Base-by-base conservation (phyloP, 1,140 invertebrate genomes). In the Caerostris extrusa region DNA sequence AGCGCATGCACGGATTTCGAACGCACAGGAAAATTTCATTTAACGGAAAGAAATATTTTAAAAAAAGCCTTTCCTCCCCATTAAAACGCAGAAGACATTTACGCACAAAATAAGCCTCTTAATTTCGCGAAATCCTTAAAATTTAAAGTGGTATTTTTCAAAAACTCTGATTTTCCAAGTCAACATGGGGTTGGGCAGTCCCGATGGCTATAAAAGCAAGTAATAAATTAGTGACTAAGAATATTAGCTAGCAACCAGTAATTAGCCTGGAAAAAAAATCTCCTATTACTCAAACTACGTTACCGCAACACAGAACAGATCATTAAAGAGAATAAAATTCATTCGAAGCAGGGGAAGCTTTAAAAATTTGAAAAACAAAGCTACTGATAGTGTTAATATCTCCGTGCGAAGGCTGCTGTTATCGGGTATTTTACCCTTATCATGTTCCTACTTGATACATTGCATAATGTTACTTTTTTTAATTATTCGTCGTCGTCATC, bases 351-450 rank as follows among this genome's bases (percentile, higher is more conserved):
- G 8, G 34, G 10, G 71, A 77, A 50, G 71, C 71, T 77, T 77
- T 77, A 77, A 77, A 77, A 77, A 77, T 77, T 77, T 77, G 71
- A 77, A 77, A 77, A 77, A 77, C 71, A 77, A 77, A 77, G 50
- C 71, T 53, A 77, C 71, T 77, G 71, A 77, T 77, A 77, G 50
- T 77, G 71, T 77, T 77, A 77, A 77, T 77, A 77, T 77, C 71
- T 77, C 14, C 71, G 50, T 77, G 71, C 53, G 34, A 77, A 71
- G 34, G 71, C 19, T 8, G 67, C 34, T 50, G 71, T 77, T 77
- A 77, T 77, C 71, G 34, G 71, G 10, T 5, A n/a, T 10, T 71
- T 50, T 77, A 3, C 71, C 69, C 69, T 77, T 77, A 77, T 77
- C 71, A 77, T 50, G 71, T 77, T 77, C 53, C 8, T 77, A 50